Conservation (phyloP, 2,888 invertebrate genomes). For the Stegana nigrithorax region DNA sequence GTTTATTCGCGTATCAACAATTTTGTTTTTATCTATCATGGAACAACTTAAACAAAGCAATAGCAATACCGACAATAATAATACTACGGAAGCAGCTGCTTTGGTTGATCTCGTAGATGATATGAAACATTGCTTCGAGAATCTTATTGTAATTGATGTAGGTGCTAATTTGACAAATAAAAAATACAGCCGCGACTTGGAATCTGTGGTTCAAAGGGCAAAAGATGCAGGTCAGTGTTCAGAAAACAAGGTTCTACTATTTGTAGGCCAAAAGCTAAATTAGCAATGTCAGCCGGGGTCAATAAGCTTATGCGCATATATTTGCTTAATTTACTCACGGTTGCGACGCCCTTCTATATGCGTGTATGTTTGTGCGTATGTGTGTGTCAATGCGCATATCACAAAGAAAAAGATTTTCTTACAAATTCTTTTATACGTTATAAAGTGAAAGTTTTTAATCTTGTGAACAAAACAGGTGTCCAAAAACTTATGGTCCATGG, state of each 20-base stretch:
- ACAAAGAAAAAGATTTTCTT: not conserved
- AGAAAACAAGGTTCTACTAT: too few relatives aligned
- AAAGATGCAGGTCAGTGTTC: constrained; percentile 83
- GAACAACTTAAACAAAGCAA: constrained; percentile 38
- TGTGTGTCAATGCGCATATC: too few relatives aligned
- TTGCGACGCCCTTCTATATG: constrained; percentile 22
- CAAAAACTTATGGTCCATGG: constrained; percentile 95
- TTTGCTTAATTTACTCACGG: too few relatives aligned
- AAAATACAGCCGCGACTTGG: constrained; percentile 91
- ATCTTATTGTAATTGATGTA: constrained; percentile 90
- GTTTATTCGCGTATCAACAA: constrained; percentile 1
- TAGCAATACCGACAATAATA: constrained; percentile 30
- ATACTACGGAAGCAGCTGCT: constrained; percentile 28
- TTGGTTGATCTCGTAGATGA: constrained; percentile 56
- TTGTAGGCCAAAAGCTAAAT: too few relatives aligned
- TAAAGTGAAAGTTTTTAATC: not conserved
- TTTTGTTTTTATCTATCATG: constrained; percentile 30
- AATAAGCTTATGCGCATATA: too few relatives aligned
- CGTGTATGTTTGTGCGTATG: constrained; percentile 15
- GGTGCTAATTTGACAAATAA: constrained; percentile 95
- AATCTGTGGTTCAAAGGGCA: constrained; percentile 90
- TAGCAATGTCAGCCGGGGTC: too few relatives aligned
- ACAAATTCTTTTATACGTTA: not conserved
- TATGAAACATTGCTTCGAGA: constrained; percentile 88
- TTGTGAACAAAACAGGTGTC: constrained; percentile 81